phyloP scores from a whole-genome alignment of 2,113 vertebrate species.

The Crotophaga sulcirostris region DNA sequence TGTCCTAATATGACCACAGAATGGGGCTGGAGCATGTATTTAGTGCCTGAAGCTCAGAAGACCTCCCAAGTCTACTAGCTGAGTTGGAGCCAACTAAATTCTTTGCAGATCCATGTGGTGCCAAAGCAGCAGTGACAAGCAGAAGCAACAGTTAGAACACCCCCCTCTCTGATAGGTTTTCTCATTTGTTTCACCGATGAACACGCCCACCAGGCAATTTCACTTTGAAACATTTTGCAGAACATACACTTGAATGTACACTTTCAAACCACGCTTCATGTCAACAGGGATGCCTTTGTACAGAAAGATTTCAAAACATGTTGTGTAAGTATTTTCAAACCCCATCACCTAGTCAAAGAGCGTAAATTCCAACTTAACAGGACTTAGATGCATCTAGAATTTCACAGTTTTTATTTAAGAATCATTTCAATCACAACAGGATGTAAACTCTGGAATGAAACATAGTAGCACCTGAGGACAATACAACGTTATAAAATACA shows the following conservation, averaged over 20 bases:
- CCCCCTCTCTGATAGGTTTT: fast-evolving
- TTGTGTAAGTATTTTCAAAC: neutral
- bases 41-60: neutral
- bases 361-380: neutral
- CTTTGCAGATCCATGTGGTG: neutral
- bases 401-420: neutral
- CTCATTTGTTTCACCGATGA: neutral
- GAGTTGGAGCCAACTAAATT: neutral
- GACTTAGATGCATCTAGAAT: neutral
- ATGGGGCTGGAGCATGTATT: neutral
- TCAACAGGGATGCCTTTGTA: neutral
- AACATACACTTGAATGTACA: neutral
- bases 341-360: neutral
- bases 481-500: neutral
- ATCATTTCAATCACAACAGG: neutral
- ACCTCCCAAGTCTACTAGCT: neutral
- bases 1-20: neutral
- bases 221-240: neutral
- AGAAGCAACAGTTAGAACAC: neutral
- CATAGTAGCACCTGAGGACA: neutral
- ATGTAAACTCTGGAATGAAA: neutral
- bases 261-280: neutral
- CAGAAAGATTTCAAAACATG: neutral
- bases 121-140: neutral
- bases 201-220: fast-evolving